Conservation (phyloP, 2,113 vertebrate genomes). For the Megaleporinus macrocephalus region DNA sequence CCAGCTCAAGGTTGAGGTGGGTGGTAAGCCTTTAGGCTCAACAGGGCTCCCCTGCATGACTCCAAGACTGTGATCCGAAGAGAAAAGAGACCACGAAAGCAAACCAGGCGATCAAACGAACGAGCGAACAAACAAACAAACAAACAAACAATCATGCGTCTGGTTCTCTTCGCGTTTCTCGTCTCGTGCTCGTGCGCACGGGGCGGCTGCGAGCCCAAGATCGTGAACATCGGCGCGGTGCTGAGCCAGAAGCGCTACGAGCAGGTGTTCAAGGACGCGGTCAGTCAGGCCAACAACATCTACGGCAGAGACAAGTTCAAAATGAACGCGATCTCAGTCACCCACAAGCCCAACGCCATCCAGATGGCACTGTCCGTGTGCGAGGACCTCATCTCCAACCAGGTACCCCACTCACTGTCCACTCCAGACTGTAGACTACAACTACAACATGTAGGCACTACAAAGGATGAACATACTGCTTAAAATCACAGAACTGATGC, state of each 20-base stretch:
- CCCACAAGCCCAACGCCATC: constrained; percentile 96
- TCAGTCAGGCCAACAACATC: constrained; percentile 89
- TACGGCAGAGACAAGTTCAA: constrained; percentile 93
- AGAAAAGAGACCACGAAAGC: background rate
- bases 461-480: background rate
- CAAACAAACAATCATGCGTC: constrained; percentile 74
- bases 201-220: constrained; percentile 90
- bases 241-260: constrained; percentile 95
- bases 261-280: constrained; percentile 93
- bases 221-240: constrained; percentile 92
- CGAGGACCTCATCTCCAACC: constrained; percentile 97
- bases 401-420: constrained; percentile 74
- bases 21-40: constrained; percentile 19
- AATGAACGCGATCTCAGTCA: constrained; percentile 97
- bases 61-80: constrained; percentile 37
- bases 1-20: background rate
- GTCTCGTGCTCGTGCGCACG: constrained; percentile 88
- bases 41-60: constrained; percentile 27
- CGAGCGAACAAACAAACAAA: background rate
- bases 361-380: constrained; percentile 98
- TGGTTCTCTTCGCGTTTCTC: constrained; percentile 86
- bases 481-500: background rate
- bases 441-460: no score
- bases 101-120: background rate
- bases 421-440: no score